Percentiles rank a stretch among this genome's conserved stretches.
These are phyloP conservation scores for Brachionus manjavacas DNA, from an alignment of 1,140 invertebrate species.

Conservation along the genomic window DNA sequence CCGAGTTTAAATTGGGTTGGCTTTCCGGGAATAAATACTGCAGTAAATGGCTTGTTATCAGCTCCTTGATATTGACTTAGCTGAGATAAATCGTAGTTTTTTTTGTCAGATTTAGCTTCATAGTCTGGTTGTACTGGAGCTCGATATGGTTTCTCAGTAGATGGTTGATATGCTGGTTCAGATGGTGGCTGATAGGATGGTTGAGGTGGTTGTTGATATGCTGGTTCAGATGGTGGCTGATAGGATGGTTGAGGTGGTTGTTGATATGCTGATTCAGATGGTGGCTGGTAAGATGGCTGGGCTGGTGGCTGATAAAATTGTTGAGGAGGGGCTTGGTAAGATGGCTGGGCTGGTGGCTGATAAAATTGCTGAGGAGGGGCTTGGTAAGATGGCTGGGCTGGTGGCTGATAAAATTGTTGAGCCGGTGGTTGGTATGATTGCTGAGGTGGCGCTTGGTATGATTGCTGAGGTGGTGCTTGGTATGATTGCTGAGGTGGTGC, in stretches of 20 bases:
- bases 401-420: background rate
- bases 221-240: background rate
- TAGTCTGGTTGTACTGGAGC: background rate
- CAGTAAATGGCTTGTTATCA: conserved; percentile 32
- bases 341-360: background rate
- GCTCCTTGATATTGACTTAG: background rate
- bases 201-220: background rate
- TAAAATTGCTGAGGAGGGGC: background rate
- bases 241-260: background rate
- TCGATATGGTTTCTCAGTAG: background rate
- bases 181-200: background rate
- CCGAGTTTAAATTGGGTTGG: conserved; percentile 41
- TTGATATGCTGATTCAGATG: background rate
- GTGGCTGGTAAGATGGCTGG: conserved; percentile 6
- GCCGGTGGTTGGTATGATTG: background rate
- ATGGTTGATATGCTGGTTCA: background rate
- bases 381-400: background rate
- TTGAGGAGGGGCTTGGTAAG: background rate
- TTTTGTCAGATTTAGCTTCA: background rate
- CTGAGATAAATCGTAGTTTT: background rate
- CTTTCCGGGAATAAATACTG: conserved; percentile 32
- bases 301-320: background rate
- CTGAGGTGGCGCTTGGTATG: background rate
- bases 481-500: background rate
- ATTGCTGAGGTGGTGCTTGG: background rate